Base-by-base conservation (phyloP, 2,888 invertebrate genomes). In the Emmelina monodactyla region DNA sequence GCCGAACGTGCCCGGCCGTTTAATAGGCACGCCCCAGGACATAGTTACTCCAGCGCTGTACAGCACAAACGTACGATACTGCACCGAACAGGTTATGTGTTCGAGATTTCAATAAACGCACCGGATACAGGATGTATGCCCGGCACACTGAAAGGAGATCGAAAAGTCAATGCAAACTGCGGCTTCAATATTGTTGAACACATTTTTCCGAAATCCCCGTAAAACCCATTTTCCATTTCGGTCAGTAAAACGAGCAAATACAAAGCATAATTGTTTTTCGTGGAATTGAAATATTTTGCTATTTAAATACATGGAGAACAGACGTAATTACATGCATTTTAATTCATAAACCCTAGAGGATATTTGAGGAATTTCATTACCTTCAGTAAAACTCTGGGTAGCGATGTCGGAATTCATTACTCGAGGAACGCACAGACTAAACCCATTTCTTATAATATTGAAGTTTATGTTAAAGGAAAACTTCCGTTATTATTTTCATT, bases 281-380 rank as follows among this genome's bases (percentile, higher is more conserved):
- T n/a, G n/a, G n/a, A n/a, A n/a, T n/a, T n/a, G n/a, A n/a, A n/a
- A n/a, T n/a, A n/a, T n/a, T n/a, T n/a, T n/a, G n/a, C n/a, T n/a
- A n/a, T n/a, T n/a, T n/a, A n/a, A n/a, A n/a, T n/a, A n/a, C n/a
- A n/a, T n/a, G n/a, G n/a, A n/a, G n/a, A n/a, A n/a, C n/a, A n/a
- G n/a, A n/a, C n/a, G n/a, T n/a, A n/a, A n/a, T n/a, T n/a, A n/a
- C 65, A 61, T 58, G 59, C 67, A 73, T 69, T 71, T 67, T 64
- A 72, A 70, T 67, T 58, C 57, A 48, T 25, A 10, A 58, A 62
- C 55, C 45, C 51, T 48, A 53, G 58, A 53, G 58, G 52, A 55
- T 43, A 68, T 73, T 69, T 71, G 53, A 71, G 67, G 75, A 78
- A 78, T 78, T 78, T 76, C 70, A 78, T 78, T 76, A 73, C 59